phyloP scores from a whole-genome alignment of 2,888 invertebrate species.

The Meandrusa payeni region DNA sequence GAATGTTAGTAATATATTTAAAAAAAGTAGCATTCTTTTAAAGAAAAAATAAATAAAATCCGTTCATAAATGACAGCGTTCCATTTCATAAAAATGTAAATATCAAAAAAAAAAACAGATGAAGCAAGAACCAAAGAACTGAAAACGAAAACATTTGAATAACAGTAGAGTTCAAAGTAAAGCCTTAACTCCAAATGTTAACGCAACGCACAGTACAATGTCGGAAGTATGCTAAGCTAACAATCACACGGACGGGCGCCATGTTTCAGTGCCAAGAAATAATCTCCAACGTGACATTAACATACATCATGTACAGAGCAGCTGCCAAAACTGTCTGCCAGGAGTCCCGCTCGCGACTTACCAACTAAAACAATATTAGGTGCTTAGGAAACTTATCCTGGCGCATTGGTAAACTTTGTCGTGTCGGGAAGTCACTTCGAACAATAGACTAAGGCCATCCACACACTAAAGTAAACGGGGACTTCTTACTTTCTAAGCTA shows the following conservation, averaged over 20 bases:
- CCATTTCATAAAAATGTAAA: too few species aligned
- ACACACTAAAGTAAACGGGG: not conserved
- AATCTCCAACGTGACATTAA: constrained; percentile 75
- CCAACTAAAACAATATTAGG: constrained; percentile 69
- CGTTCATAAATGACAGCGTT: too few species aligned
- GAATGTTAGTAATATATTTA: too few species aligned
- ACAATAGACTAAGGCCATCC: constrained; percentile 10
- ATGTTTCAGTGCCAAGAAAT: constrained; percentile 72
- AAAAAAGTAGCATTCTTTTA: too few species aligned
- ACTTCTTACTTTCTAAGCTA: too few species aligned
- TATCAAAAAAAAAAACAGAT: too few species aligned
- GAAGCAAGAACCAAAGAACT: too few species aligned
- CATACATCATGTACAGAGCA: constrained; percentile 69
- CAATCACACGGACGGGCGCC: constrained; percentile 56
- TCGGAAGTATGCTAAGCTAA: constrained; percentile 57
- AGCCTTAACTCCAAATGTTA: constrained; percentile 23
- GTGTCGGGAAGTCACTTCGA: constrained; percentile 21
- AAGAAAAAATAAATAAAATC: too few species aligned
- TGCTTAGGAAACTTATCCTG: constrained; percentile 58
- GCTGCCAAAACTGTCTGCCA: constrained; percentile 71
- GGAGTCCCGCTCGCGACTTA: constrained; percentile 53
- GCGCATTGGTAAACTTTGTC: constrained; percentile 34
- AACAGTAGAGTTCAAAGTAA: too few species aligned
- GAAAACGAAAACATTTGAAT: too few species aligned
- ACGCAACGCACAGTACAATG: constrained; percentile 34